Percentiles rank a stretch among this genome's conserved stretches.
These are phyloP conservation scores for Thymelicus acteon DNA, from an alignment of 2,888 invertebrate species.

Conservation along the genomic window DNA sequence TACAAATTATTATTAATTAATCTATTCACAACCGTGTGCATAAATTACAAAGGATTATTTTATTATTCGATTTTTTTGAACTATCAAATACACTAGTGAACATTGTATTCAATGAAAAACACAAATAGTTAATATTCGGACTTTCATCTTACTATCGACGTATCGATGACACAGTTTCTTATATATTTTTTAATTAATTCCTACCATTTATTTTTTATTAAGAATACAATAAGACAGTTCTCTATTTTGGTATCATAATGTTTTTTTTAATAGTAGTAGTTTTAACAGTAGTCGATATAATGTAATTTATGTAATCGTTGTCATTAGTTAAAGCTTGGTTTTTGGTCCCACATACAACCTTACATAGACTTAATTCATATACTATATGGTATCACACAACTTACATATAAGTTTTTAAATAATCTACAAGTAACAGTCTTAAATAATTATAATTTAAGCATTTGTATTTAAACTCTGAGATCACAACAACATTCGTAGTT, in stretches of 20 bases:
- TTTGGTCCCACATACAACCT: slow-evolving; percentile 67
- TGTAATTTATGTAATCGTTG: neutral
- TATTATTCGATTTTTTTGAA: neutral
- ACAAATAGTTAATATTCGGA: too few species aligned
- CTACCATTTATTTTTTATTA: too few species aligned
- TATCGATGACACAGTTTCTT: too few species aligned
- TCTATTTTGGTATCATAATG: too few species aligned
- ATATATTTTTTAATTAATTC: too few species aligned
- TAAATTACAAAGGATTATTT: slow-evolving; percentile 17
- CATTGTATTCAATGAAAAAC: too few species aligned
- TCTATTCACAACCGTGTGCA: slow-evolving; percentile 35
- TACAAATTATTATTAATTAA: slow-evolving; percentile 26
- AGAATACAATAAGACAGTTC: too few species aligned
- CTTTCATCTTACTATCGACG: too few species aligned
- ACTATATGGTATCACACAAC: slow-evolving; percentile 75
- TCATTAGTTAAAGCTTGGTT: slow-evolving; percentile 68
- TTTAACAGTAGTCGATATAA: too few species aligned
- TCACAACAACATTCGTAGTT: slow-evolving; percentile 55
- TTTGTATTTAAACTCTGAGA: slow-evolving; percentile 72
- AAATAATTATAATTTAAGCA: slow-evolving; percentile 59
- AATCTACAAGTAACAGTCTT: slow-evolving; percentile 58
- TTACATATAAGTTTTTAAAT: slow-evolving; percentile 56
- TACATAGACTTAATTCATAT: slow-evolving; percentile 62
- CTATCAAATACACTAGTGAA: too few species aligned
- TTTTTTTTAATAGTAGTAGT: too few species aligned